Evolutionary conservation across 2,888 invertebrate species (phyloP), one percentile per base, ranked within the genome.

Genomic region (Agonopterix subpropinquella): DNA sequence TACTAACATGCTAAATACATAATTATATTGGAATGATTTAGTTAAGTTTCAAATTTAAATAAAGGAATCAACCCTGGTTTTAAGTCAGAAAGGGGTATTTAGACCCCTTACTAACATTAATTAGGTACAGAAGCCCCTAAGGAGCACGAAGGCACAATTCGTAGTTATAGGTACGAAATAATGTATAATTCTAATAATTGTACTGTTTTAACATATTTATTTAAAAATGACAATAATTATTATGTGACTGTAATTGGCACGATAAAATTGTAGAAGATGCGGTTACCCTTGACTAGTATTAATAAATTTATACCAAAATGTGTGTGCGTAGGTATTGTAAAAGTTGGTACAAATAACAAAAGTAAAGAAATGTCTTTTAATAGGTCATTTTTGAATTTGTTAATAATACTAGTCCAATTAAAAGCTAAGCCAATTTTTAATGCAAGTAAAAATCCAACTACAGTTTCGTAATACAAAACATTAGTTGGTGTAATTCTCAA

Each of bases 21-120:
- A 57, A n/a, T n/a, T 13, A 13, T 61, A 59, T 65, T 81, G 86
- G 85, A 87, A 87, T 87, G 86, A 80, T 77, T 70, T 69, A 55
- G 13, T 65, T 58, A 51, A 50, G 51, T 62, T 63, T 50, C 56
- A 55, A 54, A 44, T 52, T 57, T 64, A 55, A 65, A 69, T 71
- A 73, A 75, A 78, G 74, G 71, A 64, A 61, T 62, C 57, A 55
- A 63, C 69, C 65, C 63, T 67, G 28, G 71, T 62, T 66, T 58
- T 55, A 62, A 56, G 55, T 58, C 49, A 53, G 63, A 61, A 63
- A 57, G 49, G 54, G 10, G 11, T 35, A 61, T 52, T 44, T 47
- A 47, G 52, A 48, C 46, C 11, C 42, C 42, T 48, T 49, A 41
- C 11, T 45, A 52, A 45, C n/a, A 13, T 2, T 11, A 44, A 47